Evolutionary conservation across 2,113 vertebrate genomes (phyloP).

Genomic region (Lophochroa leadbeateri): DNA sequence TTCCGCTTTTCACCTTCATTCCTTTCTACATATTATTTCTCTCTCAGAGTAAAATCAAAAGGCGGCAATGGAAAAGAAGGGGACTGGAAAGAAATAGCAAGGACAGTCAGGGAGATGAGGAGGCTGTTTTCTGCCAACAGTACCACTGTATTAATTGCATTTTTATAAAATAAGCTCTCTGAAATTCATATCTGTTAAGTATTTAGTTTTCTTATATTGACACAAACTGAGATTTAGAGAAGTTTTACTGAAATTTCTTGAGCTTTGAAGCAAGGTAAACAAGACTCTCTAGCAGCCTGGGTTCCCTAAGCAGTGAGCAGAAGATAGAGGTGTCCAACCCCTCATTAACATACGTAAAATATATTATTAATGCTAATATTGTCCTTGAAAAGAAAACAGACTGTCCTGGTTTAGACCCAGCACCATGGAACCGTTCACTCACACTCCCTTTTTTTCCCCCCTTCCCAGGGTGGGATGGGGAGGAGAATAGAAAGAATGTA

Average conservation of each 20-base stretch:
- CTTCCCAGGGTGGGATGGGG: neutral
- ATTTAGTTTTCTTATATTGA: neutral
- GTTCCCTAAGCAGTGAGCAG: neutral
- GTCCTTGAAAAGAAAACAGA: neutral
- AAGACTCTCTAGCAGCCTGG: neutral
- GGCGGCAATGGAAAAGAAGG: neutral
- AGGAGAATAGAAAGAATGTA: neutral
- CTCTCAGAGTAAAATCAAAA: neutral
- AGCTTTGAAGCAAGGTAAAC: neutral
- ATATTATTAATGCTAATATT: neutral
- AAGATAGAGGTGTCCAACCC: neutral
- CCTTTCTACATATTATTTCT: neutral
- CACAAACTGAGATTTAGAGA: neutral
- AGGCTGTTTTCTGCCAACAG: neutral
- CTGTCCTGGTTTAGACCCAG: neutral
- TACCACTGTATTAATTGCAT: neutral
- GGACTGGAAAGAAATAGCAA: neutral
- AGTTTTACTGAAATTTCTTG: neutral
- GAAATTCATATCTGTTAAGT: neutral
- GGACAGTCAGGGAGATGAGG: neutral
- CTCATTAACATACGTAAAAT: neutral
- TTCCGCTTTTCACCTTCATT: neutral
- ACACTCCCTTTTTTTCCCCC: neutral
- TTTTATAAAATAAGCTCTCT: neutral
- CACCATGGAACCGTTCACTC: neutral